Evolutionary conservation across 2,888 invertebrate genomes (phyloP), one percentile per base, ranked within the genome.

Genomic region (Drosophila anomelani): DNA sequence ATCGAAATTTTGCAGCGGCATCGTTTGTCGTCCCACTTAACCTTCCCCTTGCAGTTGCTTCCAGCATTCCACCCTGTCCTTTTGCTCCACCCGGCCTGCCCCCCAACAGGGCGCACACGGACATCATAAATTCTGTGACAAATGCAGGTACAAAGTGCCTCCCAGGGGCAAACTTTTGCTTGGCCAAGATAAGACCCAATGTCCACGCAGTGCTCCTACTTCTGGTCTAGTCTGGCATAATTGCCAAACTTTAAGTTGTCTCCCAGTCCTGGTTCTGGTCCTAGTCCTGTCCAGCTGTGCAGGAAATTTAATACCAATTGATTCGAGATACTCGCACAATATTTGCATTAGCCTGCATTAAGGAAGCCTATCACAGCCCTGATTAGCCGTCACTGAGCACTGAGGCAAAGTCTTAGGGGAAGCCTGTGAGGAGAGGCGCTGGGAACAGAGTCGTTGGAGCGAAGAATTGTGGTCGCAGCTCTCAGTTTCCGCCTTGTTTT

Each of bases 41-140:
- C n/a, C n/a, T 51, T 32, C 10, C 13, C 1, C 46, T 26, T 43
- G 29, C 56, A 56, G n/a, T 20, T 20, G 26, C 29, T 29, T 3
- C 32, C 10, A 26, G 58, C 15, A 23, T 0, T 51, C 9, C 51
- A 5, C 20, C 23, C 44, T 12, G n/a, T 43, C 9, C 39, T 29
- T 34, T 41, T 47, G 17, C n/a, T 23, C 20, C 15, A n/a, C 8
- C 32, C 32, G 10, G 10, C 32, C 32, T 34, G 10, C 32, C 3
- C 32, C 20, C 13, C 17, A 32, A 9, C 36, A 13, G 26, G 43
- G 47, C 55, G 66, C 74, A 60, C 66, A 75, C 68, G 69, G 58
- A 74, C 70, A 73, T 82, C 79, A 89, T 87, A 87, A 87, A 85
- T 85, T 75, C 74, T 76, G 68, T 85, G 89, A 81, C 87, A 89